phyloP scores from a whole-genome alignment of 2,888 invertebrate genomes.

The Cantharis rufa region DNA sequence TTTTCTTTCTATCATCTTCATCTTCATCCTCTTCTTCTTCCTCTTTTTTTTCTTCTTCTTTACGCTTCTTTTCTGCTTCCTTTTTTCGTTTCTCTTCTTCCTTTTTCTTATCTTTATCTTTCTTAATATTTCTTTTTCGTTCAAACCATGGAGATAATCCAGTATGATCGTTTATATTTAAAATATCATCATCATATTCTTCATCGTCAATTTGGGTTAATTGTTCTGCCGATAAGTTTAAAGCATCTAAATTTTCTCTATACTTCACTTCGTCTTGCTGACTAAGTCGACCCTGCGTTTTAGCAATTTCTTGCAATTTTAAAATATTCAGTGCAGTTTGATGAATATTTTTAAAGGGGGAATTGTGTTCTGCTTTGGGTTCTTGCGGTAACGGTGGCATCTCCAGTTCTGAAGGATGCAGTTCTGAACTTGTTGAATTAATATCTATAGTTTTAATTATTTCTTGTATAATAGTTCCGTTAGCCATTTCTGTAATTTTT shows the following conservation, averaged over 20 bases:
- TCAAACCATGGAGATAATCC: conserved; percentile 50
- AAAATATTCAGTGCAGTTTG: conserved; percentile 63
- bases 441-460: conserved; percentile 51
- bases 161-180: conserved; percentile 37
- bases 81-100: conserved; percentile 30
- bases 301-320: conserved; percentile 65
- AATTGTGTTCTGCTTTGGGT: conserved; percentile 53
- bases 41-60: conserved; percentile 32
- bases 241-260: conserved; percentile 59
- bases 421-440: conserved; percentile 20
- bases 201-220: conserved; percentile 46
- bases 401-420: conserved; percentile 44
- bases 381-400: conserved; percentile 49
- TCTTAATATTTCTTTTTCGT: conserved; percentile 40
- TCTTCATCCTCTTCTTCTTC: conserved; percentile 44
- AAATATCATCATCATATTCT: conserved; percentile 40
- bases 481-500: conserved; percentile 61
- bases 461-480: conserved; percentile 54
- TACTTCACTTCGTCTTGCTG: conserved; percentile 62
- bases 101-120: conserved; percentile 28
- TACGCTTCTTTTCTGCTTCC: conserved; percentile 29
- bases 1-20: conserved; percentile 35
- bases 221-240: conserved; percentile 48
- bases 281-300: conserved; percentile 62
- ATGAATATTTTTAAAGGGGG: conserved; percentile 64